A percentile compares a stretch with the other conserved stretches of the same genome.
phyloP scores from a whole-genome alignment of 2,888 invertebrate genomes.

The Coelopa pilipes region DNA sequence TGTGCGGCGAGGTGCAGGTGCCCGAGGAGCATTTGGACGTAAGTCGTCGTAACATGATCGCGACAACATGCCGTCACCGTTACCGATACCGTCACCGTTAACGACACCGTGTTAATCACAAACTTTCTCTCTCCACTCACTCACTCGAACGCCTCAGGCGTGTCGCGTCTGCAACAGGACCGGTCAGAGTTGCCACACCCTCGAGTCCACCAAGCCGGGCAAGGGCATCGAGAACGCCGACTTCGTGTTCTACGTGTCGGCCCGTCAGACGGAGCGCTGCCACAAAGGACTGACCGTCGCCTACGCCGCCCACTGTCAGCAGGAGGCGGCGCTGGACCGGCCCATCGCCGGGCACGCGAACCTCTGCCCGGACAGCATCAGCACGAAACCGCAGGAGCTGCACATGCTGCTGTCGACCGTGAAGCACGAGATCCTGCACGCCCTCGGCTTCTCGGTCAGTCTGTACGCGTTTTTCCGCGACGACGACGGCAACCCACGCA shows the following conservation, averaged over 20 bases:
- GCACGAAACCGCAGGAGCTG: constrained; percentile 89
- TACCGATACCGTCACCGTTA: too few relatives aligned
- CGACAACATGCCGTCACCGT: too few relatives aligned
- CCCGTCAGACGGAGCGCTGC: constrained; percentile 93
- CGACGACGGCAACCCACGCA: constrained; percentile 86
- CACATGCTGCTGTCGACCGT: constrained; percentile 94
- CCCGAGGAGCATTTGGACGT: constrained; percentile 95
- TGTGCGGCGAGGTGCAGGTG: constrained; percentile 96
- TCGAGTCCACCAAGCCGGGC: constrained; percentile 70
- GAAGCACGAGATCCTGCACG: constrained; percentile 98
- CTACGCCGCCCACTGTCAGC: constrained; percentile 98
- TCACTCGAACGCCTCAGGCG: constrained; percentile 72
- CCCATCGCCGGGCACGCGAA: constrained; percentile 99
- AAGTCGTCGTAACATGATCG: constrained; percentile 61
- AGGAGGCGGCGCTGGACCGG: constrained; percentile 92
- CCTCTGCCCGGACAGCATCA: constrained; percentile 94
- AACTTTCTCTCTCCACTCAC: neutral
- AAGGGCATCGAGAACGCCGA: constrained; percentile 84
- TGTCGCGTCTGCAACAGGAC: constrained; percentile 90
- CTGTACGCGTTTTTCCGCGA: constrained; percentile 94
- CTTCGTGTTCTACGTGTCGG: constrained; percentile 97
- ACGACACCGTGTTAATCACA: too few relatives aligned
- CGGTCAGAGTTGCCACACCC: constrained; percentile 81
- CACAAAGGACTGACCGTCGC: constrained; percentile 91
- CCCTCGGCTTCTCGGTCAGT: constrained; percentile 96